These are phyloP conservation scores for Megaceryle maxima DNA, from an alignment of 2,113 vertebrate species.

Conservation along the genomic window DNA sequence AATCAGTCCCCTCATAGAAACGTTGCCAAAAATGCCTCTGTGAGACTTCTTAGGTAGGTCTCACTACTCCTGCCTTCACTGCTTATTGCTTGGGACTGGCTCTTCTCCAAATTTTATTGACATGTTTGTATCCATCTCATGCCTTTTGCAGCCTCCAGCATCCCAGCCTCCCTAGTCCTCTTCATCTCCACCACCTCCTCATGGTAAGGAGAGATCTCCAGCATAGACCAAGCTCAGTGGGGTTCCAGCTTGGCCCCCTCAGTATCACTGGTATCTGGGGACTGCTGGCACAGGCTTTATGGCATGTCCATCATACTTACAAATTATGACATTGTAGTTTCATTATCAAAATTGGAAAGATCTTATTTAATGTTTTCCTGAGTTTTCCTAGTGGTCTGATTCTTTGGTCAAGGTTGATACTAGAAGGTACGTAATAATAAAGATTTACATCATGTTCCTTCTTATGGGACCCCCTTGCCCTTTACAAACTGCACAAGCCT, in stretches of 20 bases:
- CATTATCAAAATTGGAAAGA: neutral
- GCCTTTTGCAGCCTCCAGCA: neutral
- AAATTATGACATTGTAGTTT: neutral
- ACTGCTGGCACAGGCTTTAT: neutral
- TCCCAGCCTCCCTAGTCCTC: neutral
- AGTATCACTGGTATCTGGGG: fast-evolving
- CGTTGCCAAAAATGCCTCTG: neutral
- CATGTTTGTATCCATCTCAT: neutral
- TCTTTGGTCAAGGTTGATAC: neutral
- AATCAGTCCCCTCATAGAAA: neutral
- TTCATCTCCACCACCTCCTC: neutral
- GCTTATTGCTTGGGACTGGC: neutral
- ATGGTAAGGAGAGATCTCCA: neutral
- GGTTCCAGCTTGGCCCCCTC: neutral
- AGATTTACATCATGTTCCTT: neutral
- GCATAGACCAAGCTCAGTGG: neutral
- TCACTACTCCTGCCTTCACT: neutral
- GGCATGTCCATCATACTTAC: fast-evolving
- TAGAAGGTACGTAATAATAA: neutral
- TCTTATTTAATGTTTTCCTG: neutral
- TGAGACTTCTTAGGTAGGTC: neutral
- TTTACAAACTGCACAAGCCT: neutral
- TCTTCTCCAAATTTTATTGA: neutral
- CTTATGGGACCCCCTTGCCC: neutral
- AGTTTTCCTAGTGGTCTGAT: neutral